Evolutionary conservation across 2,888 invertebrate species (phyloP).

Genomic region (Harpagoxenus sublaevis): DNA sequence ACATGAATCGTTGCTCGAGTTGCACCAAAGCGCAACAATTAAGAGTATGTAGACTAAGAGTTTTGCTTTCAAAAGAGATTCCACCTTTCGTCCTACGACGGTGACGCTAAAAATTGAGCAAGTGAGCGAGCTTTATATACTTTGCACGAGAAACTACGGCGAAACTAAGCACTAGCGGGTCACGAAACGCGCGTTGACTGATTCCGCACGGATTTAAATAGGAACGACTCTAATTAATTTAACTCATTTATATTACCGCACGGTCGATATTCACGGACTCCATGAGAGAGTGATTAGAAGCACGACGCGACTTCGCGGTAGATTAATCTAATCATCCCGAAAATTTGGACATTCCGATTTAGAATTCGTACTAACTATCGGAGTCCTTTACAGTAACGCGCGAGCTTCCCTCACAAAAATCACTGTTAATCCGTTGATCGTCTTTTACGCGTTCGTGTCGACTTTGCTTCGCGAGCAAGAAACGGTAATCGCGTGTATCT

Average conservation of each 20-base stretch:
- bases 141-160: constrained; percentile 6
- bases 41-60: constrained; percentile 5
- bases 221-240: constrained; percentile 39
- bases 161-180: constrained; percentile 14
- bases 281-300: constrained; percentile 10
- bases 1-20: constrained; percentile 39
- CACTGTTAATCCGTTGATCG: neutral
- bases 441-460: constrained; percentile 4
- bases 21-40: constrained; percentile 14
- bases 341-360: neutral
- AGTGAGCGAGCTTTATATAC: constrained; percentile 24
- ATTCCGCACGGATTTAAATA: constrained; percentile 34
- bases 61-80: constrained; percentile 6
- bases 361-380: neutral
- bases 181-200: constrained; percentile 3
- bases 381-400: neutral
- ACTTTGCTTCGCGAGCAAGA: constrained; percentile 10
- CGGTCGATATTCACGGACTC: neutral
- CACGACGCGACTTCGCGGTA: neutral
- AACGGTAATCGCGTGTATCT: constrained; percentile 2
- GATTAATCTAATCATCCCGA: neutral
- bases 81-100: constrained; percentile 1
- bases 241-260: neutral
- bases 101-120: constrained; percentile 50
- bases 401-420: neutral